A percentile compares a stretch with the other conserved stretches of the same genome.
Conservation (phyloP, 2,888 invertebrate genomes). For the Matsumyia berberina region DNA sequence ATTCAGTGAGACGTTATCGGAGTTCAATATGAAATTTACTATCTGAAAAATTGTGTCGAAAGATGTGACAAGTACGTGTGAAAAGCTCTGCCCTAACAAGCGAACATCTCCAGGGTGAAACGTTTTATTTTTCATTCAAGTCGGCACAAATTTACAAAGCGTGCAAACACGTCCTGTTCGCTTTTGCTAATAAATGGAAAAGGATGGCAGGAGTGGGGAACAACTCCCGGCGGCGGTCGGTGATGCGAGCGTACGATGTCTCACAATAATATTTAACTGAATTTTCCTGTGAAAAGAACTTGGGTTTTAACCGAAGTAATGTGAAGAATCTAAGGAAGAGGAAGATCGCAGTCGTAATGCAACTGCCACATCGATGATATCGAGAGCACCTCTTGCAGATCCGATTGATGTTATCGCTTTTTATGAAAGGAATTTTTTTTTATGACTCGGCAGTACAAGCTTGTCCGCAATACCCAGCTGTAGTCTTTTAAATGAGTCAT, state of each 20-base stretch:
- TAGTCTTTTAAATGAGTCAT: too few relatives aligned
- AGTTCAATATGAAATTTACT: slow-evolving; percentile 19
- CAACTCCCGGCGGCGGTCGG: not conserved
- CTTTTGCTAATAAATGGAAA: slow-evolving; percentile 3
- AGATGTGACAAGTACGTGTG: slow-evolving; percentile 37
- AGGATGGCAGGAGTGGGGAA: not conserved
- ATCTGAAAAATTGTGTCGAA: slow-evolving; percentile 30
- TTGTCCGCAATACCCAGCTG: too few relatives aligned
- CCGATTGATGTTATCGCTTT: too few relatives aligned
- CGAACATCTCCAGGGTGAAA: not conserved
- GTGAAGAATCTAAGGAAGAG: too few relatives aligned
- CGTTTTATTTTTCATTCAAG: slow-evolving; percentile 22
- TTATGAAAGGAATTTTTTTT: too few relatives aligned
- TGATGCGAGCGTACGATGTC: not conserved
- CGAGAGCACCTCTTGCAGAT: too few relatives aligned
- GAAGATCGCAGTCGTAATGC: too few relatives aligned
- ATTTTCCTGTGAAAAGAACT: not conserved
- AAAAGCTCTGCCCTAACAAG: slow-evolving; percentile 21
- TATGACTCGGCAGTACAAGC: too few relatives aligned
- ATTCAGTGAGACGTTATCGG: slow-evolving; percentile 29
- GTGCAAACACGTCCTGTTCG: slow-evolving; percentile 7
- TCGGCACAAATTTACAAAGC: slow-evolving; percentile 19
- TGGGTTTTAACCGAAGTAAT: too few relatives aligned
- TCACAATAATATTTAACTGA: not conserved
- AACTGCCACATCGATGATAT: too few relatives aligned